A percentile compares a stretch with the other conserved stretches of the same genome.
Conservation (phyloP, 1,140 invertebrate genomes). For the Drosophila tristis region DNA sequence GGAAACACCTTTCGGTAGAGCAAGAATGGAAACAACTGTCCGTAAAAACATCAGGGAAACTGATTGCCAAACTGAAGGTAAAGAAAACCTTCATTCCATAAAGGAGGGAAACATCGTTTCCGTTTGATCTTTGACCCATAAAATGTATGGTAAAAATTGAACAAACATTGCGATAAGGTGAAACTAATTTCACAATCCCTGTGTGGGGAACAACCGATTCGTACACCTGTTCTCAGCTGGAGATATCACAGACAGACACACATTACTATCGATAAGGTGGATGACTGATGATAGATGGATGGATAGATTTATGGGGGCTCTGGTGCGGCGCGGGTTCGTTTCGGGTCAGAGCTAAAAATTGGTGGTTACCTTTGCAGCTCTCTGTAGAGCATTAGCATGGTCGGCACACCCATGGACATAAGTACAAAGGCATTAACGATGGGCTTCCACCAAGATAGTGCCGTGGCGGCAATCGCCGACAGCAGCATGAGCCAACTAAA, state of each 20-base stretch:
- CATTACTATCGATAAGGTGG: conserved; percentile 21
- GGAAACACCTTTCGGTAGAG: conserved; percentile 4
- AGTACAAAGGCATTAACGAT: conserved; percentile 91
- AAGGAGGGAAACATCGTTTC: conserved; percentile 5
- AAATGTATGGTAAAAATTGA: conserved; percentile 30
- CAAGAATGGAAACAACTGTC: conserved; percentile 3
- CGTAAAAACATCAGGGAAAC: background rate
- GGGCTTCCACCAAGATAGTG: conserved; percentile 89
- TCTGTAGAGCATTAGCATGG: conserved; percentile 87
- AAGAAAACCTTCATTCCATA: too few species aligned
- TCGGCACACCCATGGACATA: conserved; percentile 90
- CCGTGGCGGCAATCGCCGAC: conserved; percentile 87
- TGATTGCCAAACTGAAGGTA: background rate
- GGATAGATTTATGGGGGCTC: conserved; percentile 34
- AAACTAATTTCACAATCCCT: conserved; percentile 39
- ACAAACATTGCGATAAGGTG: conserved; percentile 32
- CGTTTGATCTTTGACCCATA: conserved; percentile 23
- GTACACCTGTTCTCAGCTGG: conserved; percentile 30
- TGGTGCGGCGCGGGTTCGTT: conserved; percentile 24
- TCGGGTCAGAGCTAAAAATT: conserved; percentile 8
- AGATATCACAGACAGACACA: conserved; percentile 24
- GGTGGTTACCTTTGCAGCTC: conserved; percentile 87
- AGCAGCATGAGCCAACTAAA: conserved; percentile 86
- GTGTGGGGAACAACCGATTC: background rate
- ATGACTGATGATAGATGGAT: conserved; percentile 52